Evolutionary conservation across 2,888 invertebrate species (phyloP), one percentile per base, ranked within the genome.

Genomic region (Acholoe squamosa): DNA sequence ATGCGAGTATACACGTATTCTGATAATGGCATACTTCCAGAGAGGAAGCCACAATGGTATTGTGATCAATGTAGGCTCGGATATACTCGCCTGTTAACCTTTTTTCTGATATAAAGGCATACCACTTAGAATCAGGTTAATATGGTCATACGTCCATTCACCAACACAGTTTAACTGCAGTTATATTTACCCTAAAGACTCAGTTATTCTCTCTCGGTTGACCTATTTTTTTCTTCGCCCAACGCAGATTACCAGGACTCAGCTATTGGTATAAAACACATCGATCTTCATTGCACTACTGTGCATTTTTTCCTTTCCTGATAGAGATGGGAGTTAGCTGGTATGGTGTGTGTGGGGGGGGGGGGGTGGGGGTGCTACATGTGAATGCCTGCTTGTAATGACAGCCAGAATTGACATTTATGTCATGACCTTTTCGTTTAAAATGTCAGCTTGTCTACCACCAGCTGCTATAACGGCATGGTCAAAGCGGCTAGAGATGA

Each of bases 401-500:
- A 71, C 71, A 71, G 71, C 14, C 71, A 71, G n/a, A 71, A 71
- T 14, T 71, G 71, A 71, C 71, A 71, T 71, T 71, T 71, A 71
- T 71, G 71, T 71, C 71, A 71, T 28, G 71, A 71, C 71, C 71
- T 71, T 71, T 71, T n/a, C 25, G 71, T 71, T 71, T 71, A 5
- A 71, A 71, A 71, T 71, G 71, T 71, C 71, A 71, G 28, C 14
- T 28, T 14, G 14, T 1, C 71, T 28, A 71, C 28, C 71, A 28
- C 71, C 71, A 71, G 71, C 71, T 71, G 71, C 71, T 71, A n/a
- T n/a, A 71, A 71, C 71, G 3, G 71, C 3, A 14, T 71, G 71
- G 71, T 71, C 71, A 71, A 71, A 71, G 19, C n/a, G 71, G 71
- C 43, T 16, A 14, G 28, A 25, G 71, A 71, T 71, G 28, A 71